A percentile compares a stretch with the other conserved stretches of the same genome.
Evolutionary conservation across 2,113 vertebrate species (phyloP).

Genomic region (Bufo gargarizans): DNA sequence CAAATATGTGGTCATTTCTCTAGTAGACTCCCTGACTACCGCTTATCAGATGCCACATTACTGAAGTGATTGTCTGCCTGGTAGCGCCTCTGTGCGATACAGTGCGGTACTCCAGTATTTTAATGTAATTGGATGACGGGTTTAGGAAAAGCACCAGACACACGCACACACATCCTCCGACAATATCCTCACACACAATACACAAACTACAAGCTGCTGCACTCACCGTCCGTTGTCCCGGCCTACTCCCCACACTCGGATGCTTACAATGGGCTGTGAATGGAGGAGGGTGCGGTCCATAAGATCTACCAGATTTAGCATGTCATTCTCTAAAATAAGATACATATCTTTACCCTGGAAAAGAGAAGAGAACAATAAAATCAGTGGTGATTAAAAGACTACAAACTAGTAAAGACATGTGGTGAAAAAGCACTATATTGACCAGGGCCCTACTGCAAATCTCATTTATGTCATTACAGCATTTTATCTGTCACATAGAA

Average conservation of each 20-base stretch:
- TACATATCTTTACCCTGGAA: constrained; percentile 94
- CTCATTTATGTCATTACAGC: too few relatives aligned
- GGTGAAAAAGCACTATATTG: too few relatives aligned
- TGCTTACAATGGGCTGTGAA: constrained; percentile 94
- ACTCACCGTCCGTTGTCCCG: constrained; percentile 94
- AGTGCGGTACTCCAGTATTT: too few relatives aligned
- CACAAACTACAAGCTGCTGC: neutral
- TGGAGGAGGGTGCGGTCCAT: constrained; percentile 90
- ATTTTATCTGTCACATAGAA: too few relatives aligned
- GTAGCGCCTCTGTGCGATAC: too few relatives aligned
- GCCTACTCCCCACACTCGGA: constrained; percentile 95
- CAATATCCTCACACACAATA: neutral
- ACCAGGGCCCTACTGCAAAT: too few relatives aligned
- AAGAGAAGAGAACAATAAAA: constrained; percentile 20
- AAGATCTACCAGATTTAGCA: constrained; percentile 90
- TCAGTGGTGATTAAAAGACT: neutral
- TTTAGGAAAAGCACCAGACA: too few relatives aligned
- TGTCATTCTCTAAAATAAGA: constrained; percentile 89
- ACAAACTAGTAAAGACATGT: neutral
- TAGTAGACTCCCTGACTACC: too few relatives aligned
- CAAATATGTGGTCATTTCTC: too few relatives aligned
- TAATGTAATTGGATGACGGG: too few relatives aligned
- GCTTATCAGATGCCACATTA: too few relatives aligned
- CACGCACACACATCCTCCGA: neutral
- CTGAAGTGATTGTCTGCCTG: too few relatives aligned